Base-by-base conservation (phyloP, 2,113 vertebrate genomes). In the Pavo muticus region DNA sequence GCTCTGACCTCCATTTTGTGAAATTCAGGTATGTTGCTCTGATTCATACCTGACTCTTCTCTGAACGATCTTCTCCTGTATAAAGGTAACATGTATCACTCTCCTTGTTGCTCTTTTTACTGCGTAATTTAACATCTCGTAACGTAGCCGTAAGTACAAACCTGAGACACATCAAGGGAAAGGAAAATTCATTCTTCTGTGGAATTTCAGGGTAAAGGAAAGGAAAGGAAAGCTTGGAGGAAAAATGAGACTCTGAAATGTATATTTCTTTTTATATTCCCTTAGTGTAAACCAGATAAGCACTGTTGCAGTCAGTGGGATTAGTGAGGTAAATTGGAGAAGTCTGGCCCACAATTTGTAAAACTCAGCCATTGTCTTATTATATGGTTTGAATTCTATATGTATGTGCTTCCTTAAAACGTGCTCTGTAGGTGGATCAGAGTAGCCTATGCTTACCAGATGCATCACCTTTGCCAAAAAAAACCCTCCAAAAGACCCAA, bases 111-210 rank as follows among this genome's bases (percentile, higher is more conserved):
- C 65, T 94, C 44, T 72, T 52, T 90, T 92, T 91, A 54, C 68
- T 64, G 47, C 75, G 68, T 71, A 56, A 91, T 89, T 85, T 73
- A 94, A 42, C 61, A 69, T 64, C 85, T 93, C 52, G 18, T 88
- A 74, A 80, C 61, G 39, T 52, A 86, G 68, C 70, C 3, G 1
- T 39, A 77, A 84, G 56, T 90, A 37, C 72, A 90, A 90, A 90
- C 79, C 6, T 0, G 79, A 94, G 91, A 64, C 72, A 67, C 56
- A 61, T 71, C 71, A 80, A 72, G 42, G 60, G 67, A 84, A 54
- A 80, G 47, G 42, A 60, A 59, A 61, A 21, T 52, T 70, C 29
- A 56, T 84, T 91, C 56, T 70, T 56, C 39, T 48, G 37, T 11
- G 54, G 65, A 84, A 61, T 84, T 92, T 65, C 52, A 84, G 57